Base-by-base conservation (phyloP, 2,888 invertebrate species). In the Noctua fimbriata region DNA sequence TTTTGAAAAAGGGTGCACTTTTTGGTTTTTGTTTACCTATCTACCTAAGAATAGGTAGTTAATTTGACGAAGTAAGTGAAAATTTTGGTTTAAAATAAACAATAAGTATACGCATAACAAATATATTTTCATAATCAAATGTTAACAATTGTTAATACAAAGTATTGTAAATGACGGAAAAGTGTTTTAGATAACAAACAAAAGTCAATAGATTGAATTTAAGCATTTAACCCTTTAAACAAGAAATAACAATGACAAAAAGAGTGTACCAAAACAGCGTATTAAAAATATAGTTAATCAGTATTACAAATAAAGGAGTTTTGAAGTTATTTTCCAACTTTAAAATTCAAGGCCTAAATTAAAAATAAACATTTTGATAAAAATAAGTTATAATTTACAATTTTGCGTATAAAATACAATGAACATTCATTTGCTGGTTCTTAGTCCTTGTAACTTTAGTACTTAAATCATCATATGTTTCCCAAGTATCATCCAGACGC, bases 381-480 rank as follows among this genome's bases (percentile, higher is more conserved):
- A 58, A 58, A 58, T 41, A n/a, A 58, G 41, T 58, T 65, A 78
- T 21, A 69, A 76, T 71, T 76, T 71, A 76, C 65, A 79, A 79
- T 82, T 63, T 70, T 77, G 69, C 76, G 76, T 70, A 63, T 70
- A 76, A 76, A 70, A 70, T 76, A 76, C 76, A 78, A 78, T 78
- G 78, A 73, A 69, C 67, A 73, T 55, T 36, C 69, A 78, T 73
- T 72, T 78, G 72, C 72, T 78, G 69, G 69, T 70, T 78, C 70
- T 73, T 78, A 73, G 78, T 78, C 73, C 73, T 78, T 78, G 73
- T 78, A 78, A 44, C 69, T 78, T 73, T 78, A 78, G 73, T 78
- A 73, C 78, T 78, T 78, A 78, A 71, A 76, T 79, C 78, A 78
- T 78, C 79, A 79, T 76, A 75, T n/a, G n/a, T n/a, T n/a, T n/a